Conservation (phyloP, 2,113 vertebrate genomes). For the Antechinus stuartii region DNA sequence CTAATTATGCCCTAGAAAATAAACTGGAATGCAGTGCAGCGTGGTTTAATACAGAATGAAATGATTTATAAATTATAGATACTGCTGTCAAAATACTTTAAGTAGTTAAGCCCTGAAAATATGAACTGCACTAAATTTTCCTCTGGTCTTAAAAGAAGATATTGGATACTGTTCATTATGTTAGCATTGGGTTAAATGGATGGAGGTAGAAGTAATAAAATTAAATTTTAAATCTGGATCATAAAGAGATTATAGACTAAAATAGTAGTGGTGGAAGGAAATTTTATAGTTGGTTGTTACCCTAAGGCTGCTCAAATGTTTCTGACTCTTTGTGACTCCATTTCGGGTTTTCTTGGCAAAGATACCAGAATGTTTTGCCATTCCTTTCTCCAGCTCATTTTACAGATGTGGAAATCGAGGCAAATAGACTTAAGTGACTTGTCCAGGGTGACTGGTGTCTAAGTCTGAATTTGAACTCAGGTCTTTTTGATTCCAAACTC, state of each 20-base stretch:
- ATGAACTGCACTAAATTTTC: neutral
- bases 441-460: neutral
- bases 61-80: neutral
- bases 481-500: neutral
- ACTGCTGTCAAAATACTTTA: neutral
- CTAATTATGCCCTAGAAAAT: slow-evolving; percentile 60
- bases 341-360: neutral
- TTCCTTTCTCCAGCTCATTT: neutral
- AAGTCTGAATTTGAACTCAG: neutral
- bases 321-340: neutral
- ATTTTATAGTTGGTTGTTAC: neutral
- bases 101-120: neutral
- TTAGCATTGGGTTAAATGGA: slow-evolving; percentile 27
- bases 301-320: neutral
- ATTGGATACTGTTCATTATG: neutral
- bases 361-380: neutral
- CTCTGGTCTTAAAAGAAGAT: neutral
- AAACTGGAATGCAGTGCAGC: slow-evolving; percentile 16
- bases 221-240: slow-evolving; percentile 69
- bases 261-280: neutral
- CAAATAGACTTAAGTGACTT: neutral
- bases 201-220: slow-evolving; percentile 35
- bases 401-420: neutral
- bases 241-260: slow-evolving; percentile 55
- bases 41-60: slow-evolving; percentile 13